Evolutionary conservation across 1,140 invertebrate genomes (phyloP), one percentile per base, ranked within the genome.

Genomic region (Brachionus calyciflorus): DNA sequence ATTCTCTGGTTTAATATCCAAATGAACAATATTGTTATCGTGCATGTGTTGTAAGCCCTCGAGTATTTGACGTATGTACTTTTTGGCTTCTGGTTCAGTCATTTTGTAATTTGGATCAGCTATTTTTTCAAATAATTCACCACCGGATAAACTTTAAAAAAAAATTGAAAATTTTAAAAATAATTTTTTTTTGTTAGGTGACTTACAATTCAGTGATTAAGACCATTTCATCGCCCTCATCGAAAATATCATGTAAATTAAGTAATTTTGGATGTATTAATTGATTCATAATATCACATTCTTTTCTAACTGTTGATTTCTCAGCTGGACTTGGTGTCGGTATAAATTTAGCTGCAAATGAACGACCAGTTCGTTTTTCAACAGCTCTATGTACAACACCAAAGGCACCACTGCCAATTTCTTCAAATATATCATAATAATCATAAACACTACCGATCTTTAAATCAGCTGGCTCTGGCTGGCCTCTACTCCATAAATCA

Each of bases 211-310:
- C 96, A 80, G 97, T 93, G 78, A 99, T 96, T 3, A 99, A 89
- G 28, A 98, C 92, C 94, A 99, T 98, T 88, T 99, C 96, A 80
- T 98, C 93, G 78, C 97, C 94, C 83, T 98, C 95, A 84, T 99
- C 96, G 84, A 96, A 99, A 0, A 96, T 96, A 84, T 99, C 97
- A 81, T 99, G 96, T 0, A 99, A 86, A 82, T 98, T 96, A 80
- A 99, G 96, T 24, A 99, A 87, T 85, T 97, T 97, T 49, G 91
- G 91, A 87, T 99, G 96, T 85, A 98, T 94, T 1, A 99, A 85
- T 81, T 98, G 93, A 84, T 98, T 98, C 96, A 99, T 99, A 55
- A 98, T 94, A 82, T 97, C 94, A 78, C 99, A 98, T 87, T 99
- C 97, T 81, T 97, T 94, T 78, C 93, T 90, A 70, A 99, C 97